phyloP scores from a whole-genome alignment of 1,140 invertebrate genomes.

The Trypoxylus dichotomus region DNA sequence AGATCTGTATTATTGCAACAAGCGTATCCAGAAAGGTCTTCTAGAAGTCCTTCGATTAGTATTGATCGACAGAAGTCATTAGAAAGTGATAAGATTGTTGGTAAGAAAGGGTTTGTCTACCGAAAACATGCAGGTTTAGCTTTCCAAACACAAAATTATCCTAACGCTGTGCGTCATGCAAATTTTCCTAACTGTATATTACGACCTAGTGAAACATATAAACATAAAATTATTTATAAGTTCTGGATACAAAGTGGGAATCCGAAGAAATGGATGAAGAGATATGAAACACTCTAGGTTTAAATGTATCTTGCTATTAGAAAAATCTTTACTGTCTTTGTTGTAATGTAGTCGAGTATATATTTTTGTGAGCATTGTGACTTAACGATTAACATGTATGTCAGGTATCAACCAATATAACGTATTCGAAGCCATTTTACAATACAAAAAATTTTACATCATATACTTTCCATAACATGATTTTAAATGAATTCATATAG shows the following conservation, averaged over 20 bases:
- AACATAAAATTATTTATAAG: slow-evolving; percentile 64
- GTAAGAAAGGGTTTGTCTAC: slow-evolving; percentile 69
- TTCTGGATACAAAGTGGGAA: slow-evolving; percentile 52
- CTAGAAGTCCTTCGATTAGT: not conserved
- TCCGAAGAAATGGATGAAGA: slow-evolving; percentile 41
- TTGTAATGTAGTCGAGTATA: too few relatives aligned
- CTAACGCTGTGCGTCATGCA: slow-evolving; percentile 76
- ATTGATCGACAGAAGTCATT: not conserved
- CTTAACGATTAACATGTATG: too few relatives aligned
- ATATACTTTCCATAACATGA: too few relatives aligned
- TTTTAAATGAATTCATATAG: too few relatives aligned
- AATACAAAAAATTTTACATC: too few relatives aligned
- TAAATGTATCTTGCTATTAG: too few relatives aligned
- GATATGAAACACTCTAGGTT: not conserved
- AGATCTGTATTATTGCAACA: not conserved
- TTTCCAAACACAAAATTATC: slow-evolving; percentile 84
- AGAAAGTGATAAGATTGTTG: slow-evolving; percentile 57
- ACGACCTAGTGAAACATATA: slow-evolving; percentile 68
- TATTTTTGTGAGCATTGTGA: too few relatives aligned
- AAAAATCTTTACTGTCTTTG: too few relatives aligned
- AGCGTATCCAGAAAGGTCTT: not conserved
- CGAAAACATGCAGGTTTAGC: slow-evolving; percentile 75
- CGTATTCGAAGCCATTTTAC: too few relatives aligned
- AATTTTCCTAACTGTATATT: slow-evolving; percentile 72
- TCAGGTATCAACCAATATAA: too few relatives aligned